Evolutionary conservation across 2,113 vertebrate genomes (phyloP).

Genomic region (Gobio gobio): DNA sequence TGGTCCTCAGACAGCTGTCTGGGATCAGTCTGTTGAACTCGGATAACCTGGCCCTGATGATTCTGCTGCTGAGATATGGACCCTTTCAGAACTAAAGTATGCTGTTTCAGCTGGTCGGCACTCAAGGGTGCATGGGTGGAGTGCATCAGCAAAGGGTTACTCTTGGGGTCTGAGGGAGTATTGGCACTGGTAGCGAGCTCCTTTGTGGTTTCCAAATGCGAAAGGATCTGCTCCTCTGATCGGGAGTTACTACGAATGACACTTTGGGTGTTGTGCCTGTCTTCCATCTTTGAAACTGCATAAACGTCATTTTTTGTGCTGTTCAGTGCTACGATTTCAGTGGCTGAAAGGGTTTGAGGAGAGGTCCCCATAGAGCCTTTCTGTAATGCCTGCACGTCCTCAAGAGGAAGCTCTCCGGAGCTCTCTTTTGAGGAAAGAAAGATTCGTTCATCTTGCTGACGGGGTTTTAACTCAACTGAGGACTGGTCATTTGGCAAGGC

Average conservation of each 20-base stretch:
- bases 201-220: constrained; percentile 81
- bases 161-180: constrained; percentile 80
- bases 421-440: constrained; percentile 81
- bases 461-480: constrained; percentile 84
- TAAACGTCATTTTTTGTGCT: constrained; percentile 74
- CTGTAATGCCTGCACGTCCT: constrained; percentile 87
- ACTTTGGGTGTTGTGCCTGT: constrained; percentile 90
- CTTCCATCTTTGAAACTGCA: constrained; percentile 90
- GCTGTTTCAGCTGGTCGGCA: constrained; percentile 85
- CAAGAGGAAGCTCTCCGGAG: constrained; percentile 82
- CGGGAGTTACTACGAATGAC: constrained; percentile 92
- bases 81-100: constrained; percentile 82
- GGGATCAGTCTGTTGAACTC: constrained; percentile 72
- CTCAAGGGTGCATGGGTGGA: constrained; percentile 79
- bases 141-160: constrained; percentile 78
- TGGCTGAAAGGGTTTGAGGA: constrained; percentile 76
- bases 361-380: constrained; percentile 83
- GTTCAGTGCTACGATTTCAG: constrained; percentile 79
- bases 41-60: constrained; percentile 80
- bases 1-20: constrained; percentile 77
- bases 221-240: constrained; percentile 86
- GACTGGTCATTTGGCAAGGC: constrained; percentile 83
- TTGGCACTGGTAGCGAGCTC: constrained; percentile 79
- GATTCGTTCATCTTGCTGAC: constrained; percentile 83
- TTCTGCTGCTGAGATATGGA: constrained; percentile 82